Percentiles rank a stretch among this genome's conserved stretches.
These are phyloP conservation scores for Gisinianus flammeolus DNA, from an alignment of 2,888 invertebrate genomes.

Conservation along the genomic window DNA sequence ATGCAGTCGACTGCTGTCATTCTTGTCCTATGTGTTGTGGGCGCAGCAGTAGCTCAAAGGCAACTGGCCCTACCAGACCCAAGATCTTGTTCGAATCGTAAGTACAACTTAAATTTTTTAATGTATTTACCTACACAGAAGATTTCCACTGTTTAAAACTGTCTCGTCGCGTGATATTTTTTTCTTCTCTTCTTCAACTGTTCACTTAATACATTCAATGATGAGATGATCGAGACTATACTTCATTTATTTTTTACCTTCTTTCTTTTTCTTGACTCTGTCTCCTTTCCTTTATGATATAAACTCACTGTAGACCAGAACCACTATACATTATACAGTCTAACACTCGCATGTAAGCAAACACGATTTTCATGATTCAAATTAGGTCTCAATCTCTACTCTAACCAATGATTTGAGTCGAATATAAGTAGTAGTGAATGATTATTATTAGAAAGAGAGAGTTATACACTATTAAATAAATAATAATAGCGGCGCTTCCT, in stretches of 20 bases:
- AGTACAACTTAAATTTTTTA: slow-evolving; percentile 62
- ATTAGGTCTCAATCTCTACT: slow-evolving; percentile 25
- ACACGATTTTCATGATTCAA: slow-evolving; percentile 18
- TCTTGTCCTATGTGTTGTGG: slow-evolving; percentile 69
- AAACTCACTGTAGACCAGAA: background rate
- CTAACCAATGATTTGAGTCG: background rate
- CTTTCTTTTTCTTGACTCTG: background rate
- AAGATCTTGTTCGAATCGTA: slow-evolving; percentile 86
- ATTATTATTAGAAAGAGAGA: slow-evolving; percentile 40
- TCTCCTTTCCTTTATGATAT: background rate
- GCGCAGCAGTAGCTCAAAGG: slow-evolving; percentile 75
- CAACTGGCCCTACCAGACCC: slow-evolving; percentile 86
- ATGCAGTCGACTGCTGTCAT: slow-evolving; percentile 33
- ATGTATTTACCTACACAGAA: slow-evolving; percentile 14
- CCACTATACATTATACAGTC: background rate
- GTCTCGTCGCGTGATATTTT: background rate
- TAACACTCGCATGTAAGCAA: background rate
- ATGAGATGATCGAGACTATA: background rate
- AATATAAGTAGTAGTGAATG: background rate
- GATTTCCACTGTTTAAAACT: background rate
- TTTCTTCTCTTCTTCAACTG: too few species aligned
- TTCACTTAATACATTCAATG: too few species aligned
- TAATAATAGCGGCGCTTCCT: slow-evolving; percentile 1
- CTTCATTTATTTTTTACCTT: too few species aligned
- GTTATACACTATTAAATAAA: slow-evolving; percentile 27